These are phyloP conservation scores for Drosophila anomalipes DNA, from an alignment of 2,888 invertebrate genomes.

Conservation along the genomic window DNA sequence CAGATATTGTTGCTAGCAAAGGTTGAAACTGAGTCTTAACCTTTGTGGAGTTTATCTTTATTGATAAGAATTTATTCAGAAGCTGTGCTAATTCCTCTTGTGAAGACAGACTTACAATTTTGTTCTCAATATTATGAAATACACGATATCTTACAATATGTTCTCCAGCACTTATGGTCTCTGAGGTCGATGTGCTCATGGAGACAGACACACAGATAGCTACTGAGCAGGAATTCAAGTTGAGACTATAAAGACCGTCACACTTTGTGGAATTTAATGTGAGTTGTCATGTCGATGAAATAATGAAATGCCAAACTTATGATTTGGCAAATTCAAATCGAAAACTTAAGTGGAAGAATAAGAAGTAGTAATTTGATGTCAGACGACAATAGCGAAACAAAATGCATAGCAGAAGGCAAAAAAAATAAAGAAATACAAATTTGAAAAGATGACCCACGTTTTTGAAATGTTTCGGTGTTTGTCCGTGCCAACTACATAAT, in stretches of 20 bases:
- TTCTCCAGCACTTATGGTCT: not conserved
- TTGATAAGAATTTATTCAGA: not conserved
- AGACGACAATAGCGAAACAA: constrained; percentile 54
- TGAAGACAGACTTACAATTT: not conserved
- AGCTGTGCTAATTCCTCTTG: not conserved
- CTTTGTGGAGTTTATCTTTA: not conserved
- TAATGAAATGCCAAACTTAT: constrained; percentile 58
- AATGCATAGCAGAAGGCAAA: constrained; percentile 20
- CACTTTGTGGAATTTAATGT: constrained; percentile 20
- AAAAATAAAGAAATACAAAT: constrained; percentile 1
- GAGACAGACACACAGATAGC: not conserved
- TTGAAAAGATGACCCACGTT: constrained; percentile 30
- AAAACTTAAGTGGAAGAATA: not conserved
- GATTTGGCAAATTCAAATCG: constrained; percentile 46
- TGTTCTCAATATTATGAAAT: not conserved
- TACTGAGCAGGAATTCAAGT: not conserved
- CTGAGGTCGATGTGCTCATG: not conserved
- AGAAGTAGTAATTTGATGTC: constrained; percentile 47
- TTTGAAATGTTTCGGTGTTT: constrained; percentile 38
- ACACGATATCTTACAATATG: not conserved
- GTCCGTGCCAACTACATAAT: constrained; percentile 54
- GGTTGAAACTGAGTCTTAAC: not conserved
- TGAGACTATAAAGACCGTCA: constrained; percentile 6
- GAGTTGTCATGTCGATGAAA: constrained; percentile 40
- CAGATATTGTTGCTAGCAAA: not conserved